Conservation (phyloP, 2,113 vertebrate genomes). For the Notarius quadriscutis region DNA sequence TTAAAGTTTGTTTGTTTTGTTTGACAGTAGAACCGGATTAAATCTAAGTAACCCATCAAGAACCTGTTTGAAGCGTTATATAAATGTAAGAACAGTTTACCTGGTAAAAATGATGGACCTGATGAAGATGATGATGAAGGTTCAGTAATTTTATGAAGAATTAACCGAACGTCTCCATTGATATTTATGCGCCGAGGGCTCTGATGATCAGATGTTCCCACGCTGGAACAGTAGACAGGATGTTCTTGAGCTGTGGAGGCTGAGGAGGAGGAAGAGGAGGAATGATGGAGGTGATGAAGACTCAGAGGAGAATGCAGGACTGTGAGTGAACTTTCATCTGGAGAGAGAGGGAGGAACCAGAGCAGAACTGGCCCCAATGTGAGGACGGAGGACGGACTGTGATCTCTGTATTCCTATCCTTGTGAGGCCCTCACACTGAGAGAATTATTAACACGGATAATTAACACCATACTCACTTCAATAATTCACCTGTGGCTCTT, state of each 20-base stretch:
- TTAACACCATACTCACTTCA: background rate
- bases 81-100: constrained; percentile 7
- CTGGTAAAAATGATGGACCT: constrained; percentile 30
- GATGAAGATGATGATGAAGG: constrained; percentile 36
- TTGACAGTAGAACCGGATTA: no score
- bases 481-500: background rate
- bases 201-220: background rate
- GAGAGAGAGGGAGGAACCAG: constrained; percentile 34
- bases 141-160: background rate
- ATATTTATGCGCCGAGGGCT: background rate
- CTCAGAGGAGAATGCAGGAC: background rate
- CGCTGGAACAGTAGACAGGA: background rate
- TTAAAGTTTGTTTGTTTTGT: background rate
- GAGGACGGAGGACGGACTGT: constrained; percentile 12
- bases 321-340: background rate
- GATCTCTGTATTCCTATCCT: background rate
- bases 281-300: constrained; percentile 14
- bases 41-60: background rate
- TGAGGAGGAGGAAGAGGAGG: background rate
- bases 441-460: background rate
- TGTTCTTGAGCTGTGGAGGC: background rate
- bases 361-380: background rate
- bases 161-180: background rate
- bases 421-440: background rate
- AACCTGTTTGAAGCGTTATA: background rate